Evolutionary conservation across 1,140 invertebrate genomes (phyloP).

Genomic region (Periplaneta americana): DNA sequence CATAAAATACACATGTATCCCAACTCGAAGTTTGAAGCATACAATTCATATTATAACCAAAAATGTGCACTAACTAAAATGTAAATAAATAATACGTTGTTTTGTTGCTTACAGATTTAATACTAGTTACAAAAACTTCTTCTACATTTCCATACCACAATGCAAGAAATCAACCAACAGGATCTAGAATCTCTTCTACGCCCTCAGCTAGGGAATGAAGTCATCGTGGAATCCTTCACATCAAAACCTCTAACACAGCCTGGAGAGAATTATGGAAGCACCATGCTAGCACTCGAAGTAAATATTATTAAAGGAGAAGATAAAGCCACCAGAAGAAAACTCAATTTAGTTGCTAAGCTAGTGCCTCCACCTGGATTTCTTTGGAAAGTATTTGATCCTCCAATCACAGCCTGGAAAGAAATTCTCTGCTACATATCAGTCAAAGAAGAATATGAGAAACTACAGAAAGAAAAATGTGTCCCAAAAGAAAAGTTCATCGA

Average conservation of each 20-base stretch:
- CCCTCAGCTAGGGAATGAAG: neutral
- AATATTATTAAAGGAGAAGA: neutral
- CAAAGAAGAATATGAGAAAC: neutral
- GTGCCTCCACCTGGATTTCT: neutral
- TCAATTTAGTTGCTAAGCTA: conserved; percentile 4
- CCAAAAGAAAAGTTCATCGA: neutral
- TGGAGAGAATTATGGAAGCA: conserved; percentile 16
- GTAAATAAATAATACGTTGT: too few species aligned
- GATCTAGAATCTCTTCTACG: neutral
- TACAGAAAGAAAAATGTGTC: conserved; percentile 6
- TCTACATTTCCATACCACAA: neutral
- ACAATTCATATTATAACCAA: too few species aligned
- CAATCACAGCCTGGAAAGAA: conserved; percentile 2
- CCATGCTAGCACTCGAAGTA: neutral
- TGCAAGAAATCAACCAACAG: neutral
- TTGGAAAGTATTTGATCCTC: neutral
- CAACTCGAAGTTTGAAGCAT: too few species aligned
- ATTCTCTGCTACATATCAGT: conserved; percentile 1
- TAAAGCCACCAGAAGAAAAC: neutral
- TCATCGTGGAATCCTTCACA: neutral
- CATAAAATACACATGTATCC: too few species aligned
- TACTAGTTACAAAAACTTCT: neutral
- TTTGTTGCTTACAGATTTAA: neutral
- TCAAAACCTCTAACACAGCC: neutral
- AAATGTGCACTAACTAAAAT: too few species aligned